Base-by-base conservation (phyloP, 1,140 invertebrate genomes). In the Drosophila pruinosa region DNA sequence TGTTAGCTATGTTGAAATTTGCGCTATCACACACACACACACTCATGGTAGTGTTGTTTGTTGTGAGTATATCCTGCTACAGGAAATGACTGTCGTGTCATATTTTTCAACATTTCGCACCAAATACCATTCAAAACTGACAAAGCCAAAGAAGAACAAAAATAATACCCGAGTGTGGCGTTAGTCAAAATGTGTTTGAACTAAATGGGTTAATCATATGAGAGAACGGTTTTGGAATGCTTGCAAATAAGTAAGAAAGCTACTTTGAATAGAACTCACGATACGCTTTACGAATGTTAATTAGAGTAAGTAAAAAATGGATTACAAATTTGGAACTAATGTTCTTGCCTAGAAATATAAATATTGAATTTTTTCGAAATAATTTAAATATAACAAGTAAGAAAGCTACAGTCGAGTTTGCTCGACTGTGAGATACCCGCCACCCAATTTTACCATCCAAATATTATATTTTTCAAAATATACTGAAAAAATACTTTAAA, bases 51-150 rank as follows among this genome's bases (percentile, higher is more conserved):
- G 4, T 39, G 38, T 31, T 57, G 31, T 61, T 21, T 45, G 38
- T 41, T 64, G 43, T 50, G 47, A 45, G 34, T 28, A 52, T 41
- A 72, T 67, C 69, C 69, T 59, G 54, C 45, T 47, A 67, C 54
- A 28, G 69, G 69, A 72, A 67, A 72, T 59, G 54, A 45, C 53
- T 58, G 69, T 72, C 63, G 54, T 68, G 63, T 72, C 63, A 72
- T 52, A 68, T 72, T 72, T 72, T 72, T 59, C 24, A 59, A 34
- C 47, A 59, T 59, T 67, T 68, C 45, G 15, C 54, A 68, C 15
- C 38, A 64, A 57, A 71, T 38, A 17, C 19, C 38, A 62, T 22
- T 24, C 21, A 61, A 68, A 50, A 31, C 41, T 34, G 52, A 57
- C 61, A 57, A 43, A 48, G 31, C 28, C 50, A 7, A 41, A 17